Evolutionary conservation across 2,797 vertebrate genomes (phyloP).

Genomic region (Notolepis coatsorum): DNA sequence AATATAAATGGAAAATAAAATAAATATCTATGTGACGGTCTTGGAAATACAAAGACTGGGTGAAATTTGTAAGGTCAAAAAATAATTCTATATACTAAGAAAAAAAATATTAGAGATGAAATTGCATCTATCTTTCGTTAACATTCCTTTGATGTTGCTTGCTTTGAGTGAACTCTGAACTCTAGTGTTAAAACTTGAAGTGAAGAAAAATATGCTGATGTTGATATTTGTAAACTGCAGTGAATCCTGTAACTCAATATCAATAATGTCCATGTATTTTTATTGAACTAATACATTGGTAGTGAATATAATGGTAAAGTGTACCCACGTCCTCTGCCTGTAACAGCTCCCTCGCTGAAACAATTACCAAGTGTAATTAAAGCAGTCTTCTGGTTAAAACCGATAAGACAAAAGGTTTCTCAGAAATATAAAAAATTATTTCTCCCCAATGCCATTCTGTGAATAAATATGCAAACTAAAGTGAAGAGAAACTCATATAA

Average conservation of each 20-base stretch:
- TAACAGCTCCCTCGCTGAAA: no score
- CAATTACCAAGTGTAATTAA: conserved; percentile 36
- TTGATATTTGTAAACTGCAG: not conserved
- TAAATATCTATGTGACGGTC: conserved; percentile 70
- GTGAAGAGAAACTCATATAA: conserved; percentile 55
- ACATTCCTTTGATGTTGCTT: conserved; percentile 14
- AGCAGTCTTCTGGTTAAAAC: conserved; percentile 39
- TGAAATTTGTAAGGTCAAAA: conserved; percentile 36
- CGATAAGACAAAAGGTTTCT: conserved; percentile 55
- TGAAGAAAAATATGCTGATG: no score
- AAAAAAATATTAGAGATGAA: conserved; percentile 51
- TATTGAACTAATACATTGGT: conserved; percentile 1
- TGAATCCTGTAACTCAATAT: not conserved
- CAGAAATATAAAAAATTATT: conserved; percentile 21
- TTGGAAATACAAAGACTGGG: conserved; percentile 36
- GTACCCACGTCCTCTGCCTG: not conserved
- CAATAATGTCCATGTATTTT: conserved; percentile 10
- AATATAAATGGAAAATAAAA: conserved; percentile 72
- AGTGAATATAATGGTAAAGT: conserved; percentile 11
- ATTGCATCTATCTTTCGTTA: conserved; percentile 21
- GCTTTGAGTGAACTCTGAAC: not conserved
- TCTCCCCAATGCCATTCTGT: conserved; percentile 42
- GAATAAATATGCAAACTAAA: conserved; percentile 63
- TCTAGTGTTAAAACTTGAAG: not conserved
- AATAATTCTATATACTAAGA: conserved; percentile 17